Evolutionary conservation across 2,113 vertebrate species (phyloP), one percentile per base, ranked within the genome.

Genomic region (Tinamus guttatus): DNA sequence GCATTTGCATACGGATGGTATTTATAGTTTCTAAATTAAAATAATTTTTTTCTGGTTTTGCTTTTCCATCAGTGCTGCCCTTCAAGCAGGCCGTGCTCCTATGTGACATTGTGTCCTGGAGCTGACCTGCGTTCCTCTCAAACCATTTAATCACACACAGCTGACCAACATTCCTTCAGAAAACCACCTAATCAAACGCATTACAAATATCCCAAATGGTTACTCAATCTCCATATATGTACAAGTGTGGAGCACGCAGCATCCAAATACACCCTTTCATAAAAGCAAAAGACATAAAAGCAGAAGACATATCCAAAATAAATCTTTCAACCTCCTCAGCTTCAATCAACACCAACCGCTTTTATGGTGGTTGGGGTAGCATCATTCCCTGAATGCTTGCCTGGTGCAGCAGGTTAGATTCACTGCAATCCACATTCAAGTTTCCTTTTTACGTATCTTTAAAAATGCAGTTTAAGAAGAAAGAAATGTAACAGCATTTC

Each of bases 141-240:
- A 95, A 97, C 92, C 80, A 82, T 90, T 97, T 97, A 97, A 97
- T 96, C 95, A 92, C 86, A 97, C 87, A 93, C 94, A 96, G 96
- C 96, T 98, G 96, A 98, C 82, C 91, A 81, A 81, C 93, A 97
- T 97, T 98, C 94, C 87, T 97, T 93, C 89, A 87, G 49, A 81
- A 94, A 97, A 96, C 77, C 94, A 96, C 51, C 65, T 96, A 96
- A 96, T 94, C 92, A 96, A 96, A 94, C 94, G 95, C 87, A 86
- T 89, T 97, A 91, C 52, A 94, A 97, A 96, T 97, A 95, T 93
- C 82, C 85, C 36, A 94, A 96, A 95, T 60, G 85, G 85, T 94
- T 93, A 94, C 94, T 95, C 97, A 97, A 96, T 96, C 94, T 95
- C 86, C 87, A 77, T 92, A 93, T 96, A 96, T 25, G 63, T 93